Conservation (phyloP, 2,888 invertebrate genomes). For the Drosophila siamana region DNA sequence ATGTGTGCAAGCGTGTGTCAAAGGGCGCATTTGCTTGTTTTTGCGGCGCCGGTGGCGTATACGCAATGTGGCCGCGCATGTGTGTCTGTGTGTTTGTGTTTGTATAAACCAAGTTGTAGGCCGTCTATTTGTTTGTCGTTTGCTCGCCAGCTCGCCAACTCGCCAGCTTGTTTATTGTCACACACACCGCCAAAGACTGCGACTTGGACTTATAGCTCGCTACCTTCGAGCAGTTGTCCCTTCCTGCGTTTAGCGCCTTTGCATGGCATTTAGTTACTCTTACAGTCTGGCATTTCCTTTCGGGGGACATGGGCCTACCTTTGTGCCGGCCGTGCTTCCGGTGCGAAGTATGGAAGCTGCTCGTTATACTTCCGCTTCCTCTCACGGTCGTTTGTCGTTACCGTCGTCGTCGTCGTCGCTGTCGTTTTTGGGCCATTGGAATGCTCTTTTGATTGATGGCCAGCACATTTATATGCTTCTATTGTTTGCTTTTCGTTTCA, state of each 20-base stretch:
- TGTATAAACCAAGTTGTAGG: slow-evolving; percentile 77
- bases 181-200: slow-evolving; percentile 35
- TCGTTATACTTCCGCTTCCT: slow-evolving; percentile 75
- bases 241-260: slow-evolving; percentile 6
- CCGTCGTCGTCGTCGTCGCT: background rate
- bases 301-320: slow-evolving; percentile 17
- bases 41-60: slow-evolving; percentile 68
- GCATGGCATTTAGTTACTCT: slow-evolving; percentile 60
- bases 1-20: slow-evolving; percentile 37
- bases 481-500: slow-evolving; percentile 53
- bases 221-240: slow-evolving; percentile 9
- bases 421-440: slow-evolving; percentile 48
- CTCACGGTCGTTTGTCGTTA: slow-evolving; percentile 18
- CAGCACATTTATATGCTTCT: slow-evolving; percentile 59
- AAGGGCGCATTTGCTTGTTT: slow-evolving; percentile 63
- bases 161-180: slow-evolving; percentile 73
- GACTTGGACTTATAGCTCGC: slow-evolving; percentile 10
- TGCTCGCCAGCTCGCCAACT: slow-evolving; percentile 67
- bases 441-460: slow-evolving; percentile 74
- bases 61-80: slow-evolving; percentile 75
- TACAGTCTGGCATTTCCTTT: slow-evolving; percentile 61
- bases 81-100: slow-evolving; percentile 71
- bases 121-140: slow-evolving; percentile 76
- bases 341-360: slow-evolving; percentile 29
- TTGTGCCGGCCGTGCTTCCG: slow-evolving; percentile 38